Evolutionary conservation across 2,888 invertebrate genomes (phyloP), one percentile per base, ranked within the genome.

Genomic region (Galerucella calmariensis): DNA sequence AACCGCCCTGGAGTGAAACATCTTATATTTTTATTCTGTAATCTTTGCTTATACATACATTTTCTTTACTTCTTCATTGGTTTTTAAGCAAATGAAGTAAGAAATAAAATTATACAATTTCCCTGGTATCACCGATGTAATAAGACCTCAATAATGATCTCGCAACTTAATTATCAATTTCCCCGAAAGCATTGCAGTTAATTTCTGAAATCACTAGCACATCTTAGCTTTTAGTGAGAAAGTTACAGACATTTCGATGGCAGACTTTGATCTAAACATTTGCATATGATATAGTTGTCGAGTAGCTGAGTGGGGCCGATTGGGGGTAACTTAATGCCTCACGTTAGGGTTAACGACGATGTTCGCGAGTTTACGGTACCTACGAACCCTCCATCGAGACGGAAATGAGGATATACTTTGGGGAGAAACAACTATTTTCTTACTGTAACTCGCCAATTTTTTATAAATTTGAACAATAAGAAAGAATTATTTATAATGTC

Each of bases 361-460:
- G 86, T 86, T 86, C 86, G 86, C 86, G 88, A 87, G 86, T 87
- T 80, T 77, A 77, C 80, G 75, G 78, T 73, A 73, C n/a, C n/a
- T n/a, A n/a, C 75, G 68, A 73, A 72, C 73, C 71, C 72, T 66
- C 46, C 6, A n/a, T 72, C 12, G 72, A 59, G 66, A 72, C 66
- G 59, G 74, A 59, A 53, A 66, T 41, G 24, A 16, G 46, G 46
- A 20, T 63, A 71, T 20, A 61, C 58, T 3, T 16, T 56, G n/a
- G 10, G 12, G 51, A 51, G 6, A 51, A 35, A 35, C 4, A 35
- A 35, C 35, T 35, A 35, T 27, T 27, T 27, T 27, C 2, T 27
- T 27, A 20, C 20, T 20, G 20, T 20, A 20, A 20, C 20, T 20
- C 20, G 20, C 20, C 20, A 20, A 20, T 20, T 20, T 20, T 20